Base-by-base conservation (phyloP, 2,888 invertebrate species). In the Tethea ocularis region DNA sequence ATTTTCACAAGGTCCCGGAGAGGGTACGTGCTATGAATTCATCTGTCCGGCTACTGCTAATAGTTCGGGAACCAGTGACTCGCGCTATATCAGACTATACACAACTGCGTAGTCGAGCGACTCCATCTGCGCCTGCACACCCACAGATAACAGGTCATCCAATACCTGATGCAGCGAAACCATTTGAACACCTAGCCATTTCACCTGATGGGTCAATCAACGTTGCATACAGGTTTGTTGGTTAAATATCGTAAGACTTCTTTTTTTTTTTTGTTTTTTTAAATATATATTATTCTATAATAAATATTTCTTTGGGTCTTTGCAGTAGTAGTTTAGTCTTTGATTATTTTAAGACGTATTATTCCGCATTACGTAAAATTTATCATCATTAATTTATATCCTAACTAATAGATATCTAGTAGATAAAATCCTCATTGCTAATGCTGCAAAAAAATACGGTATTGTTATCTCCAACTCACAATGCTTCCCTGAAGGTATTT, bases 71-170 rank as follows among this genome's bases (percentile, higher is more conserved):
- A 87, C 99, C 99, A 3, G 98, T 99, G 59, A 98, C 97, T 20
- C 94, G 99, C 59, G 97, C 98, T 57, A 97, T 99, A 78, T 99
- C 99, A 15, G 99, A 99, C 94, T 99, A 98, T 91, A 97, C 98
- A 22, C 99, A 99, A 89, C 94, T 98, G 73, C 95, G 97, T 66
- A 97, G 96, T 73, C 96, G 97, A 80, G 96, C 97, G 24, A 96
- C 96, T 41, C 96, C 97, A 0, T 96, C 96, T 11, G 95, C 95
- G 66, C 95, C 96, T 6, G 89, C 93, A 61, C 87, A 86, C 11
- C 82, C 85, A 0, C 84, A 89, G 46, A 63, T 87, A 53, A 73
- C 88, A 51, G 83, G 84, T 26, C 84, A 87, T 60, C 86, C 90
- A 0, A 71, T 83, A 36, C 80, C 91, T 0, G 89, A 91, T 62